Conservation (phyloP, 2,888 invertebrate species). For the Tipula helvola region DNA sequence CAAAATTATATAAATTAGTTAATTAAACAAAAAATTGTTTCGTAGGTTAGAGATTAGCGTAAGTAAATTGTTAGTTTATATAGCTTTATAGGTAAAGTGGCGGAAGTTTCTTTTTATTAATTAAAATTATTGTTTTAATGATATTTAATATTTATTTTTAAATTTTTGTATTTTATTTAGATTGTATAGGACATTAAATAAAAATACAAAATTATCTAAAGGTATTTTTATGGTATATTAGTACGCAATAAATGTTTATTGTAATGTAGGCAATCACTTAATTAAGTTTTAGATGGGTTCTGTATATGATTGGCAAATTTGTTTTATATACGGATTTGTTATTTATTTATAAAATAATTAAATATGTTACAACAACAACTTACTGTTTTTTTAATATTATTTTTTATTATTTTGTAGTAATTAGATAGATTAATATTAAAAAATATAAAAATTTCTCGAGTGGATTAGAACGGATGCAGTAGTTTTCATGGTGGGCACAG, state of each 20-base stretch:
- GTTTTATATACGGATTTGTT: neutral
- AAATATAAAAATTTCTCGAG: neutral
- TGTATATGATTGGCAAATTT: neutral
- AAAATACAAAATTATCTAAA: neutral
- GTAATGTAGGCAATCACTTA: neutral
- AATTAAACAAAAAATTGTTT: neutral
- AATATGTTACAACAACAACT: neutral
- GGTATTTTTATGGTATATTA: neutral
- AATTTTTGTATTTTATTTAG: neutral
- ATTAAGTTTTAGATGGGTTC: neutral
- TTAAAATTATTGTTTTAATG: neutral
- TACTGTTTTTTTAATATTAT: neutral
- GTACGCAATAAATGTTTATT: neutral
- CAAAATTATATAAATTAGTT: neutral
- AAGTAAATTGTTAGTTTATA: neutral
- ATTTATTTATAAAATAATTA: neutral
- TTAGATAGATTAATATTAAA: neutral
- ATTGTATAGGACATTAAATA: neutral
- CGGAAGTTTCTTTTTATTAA: neutral
- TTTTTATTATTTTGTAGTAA: neutral
- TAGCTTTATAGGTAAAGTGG: neutral
- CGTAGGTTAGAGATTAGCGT: neutral
- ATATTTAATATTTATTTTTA: neutral
- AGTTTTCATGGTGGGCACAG: neutral
- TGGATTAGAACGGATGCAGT: neutral